Evolutionary conservation across 2,797 vertebrate species (phyloP).

Genomic region (Amblyopsis hoosieri): DNA sequence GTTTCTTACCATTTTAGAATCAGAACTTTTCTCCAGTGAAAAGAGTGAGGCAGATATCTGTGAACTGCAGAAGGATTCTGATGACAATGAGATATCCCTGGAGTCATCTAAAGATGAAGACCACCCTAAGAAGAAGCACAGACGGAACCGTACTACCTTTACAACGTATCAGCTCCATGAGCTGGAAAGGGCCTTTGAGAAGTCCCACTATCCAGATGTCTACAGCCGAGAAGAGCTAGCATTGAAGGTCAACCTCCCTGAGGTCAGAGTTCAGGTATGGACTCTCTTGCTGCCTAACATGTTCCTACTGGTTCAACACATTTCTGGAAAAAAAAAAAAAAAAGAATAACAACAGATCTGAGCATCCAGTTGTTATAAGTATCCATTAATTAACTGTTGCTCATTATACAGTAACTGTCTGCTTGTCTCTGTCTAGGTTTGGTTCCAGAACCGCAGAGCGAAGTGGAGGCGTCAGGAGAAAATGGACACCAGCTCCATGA

Average conservation of each 20-base stretch:
- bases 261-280: constrained; percentile 91
- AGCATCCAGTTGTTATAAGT: no score
- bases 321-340: neutral
- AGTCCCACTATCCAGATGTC: constrained; percentile 91
- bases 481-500: constrained; percentile 87
- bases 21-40: constrained; percentile 80
- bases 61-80: constrained; percentile 69
- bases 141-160: constrained; percentile 90
- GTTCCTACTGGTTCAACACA: neutral
- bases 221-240: constrained; percentile 92
- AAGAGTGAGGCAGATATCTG: constrained; percentile 81
- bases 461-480: constrained; percentile 95
- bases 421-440: constrained; percentile 76
- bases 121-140: constrained; percentile 87
- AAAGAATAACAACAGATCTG: no score
- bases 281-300: neutral
- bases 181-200: constrained; percentile 90
- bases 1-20: constrained; percentile 55
- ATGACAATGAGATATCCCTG: constrained; percentile 70
- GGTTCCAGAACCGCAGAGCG: constrained; percentile 94
- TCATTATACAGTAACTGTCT: neutral
- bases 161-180: constrained; percentile 93
- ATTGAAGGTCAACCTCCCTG: constrained; percentile 91
- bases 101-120: constrained; percentile 78
- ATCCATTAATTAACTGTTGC: neutral